A percentile compares a stretch with the other conserved stretches of the same genome.
These are phyloP conservation scores for Trissolcus basalis DNA, from an alignment of 1,140 invertebrate species.

Conservation along the genomic window DNA sequence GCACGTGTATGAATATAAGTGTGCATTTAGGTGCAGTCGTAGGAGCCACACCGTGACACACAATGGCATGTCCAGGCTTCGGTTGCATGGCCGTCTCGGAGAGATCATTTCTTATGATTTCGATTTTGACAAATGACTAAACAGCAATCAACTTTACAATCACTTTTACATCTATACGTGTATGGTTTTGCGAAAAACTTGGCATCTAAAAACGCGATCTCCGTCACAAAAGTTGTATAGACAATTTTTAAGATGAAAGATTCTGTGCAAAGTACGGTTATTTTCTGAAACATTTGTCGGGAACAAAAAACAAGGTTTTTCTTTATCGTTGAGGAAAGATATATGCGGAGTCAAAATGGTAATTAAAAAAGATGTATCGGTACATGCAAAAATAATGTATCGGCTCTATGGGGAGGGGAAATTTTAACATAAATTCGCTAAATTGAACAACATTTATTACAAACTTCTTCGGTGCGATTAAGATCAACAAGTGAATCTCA, in stretches of 20 bases:
- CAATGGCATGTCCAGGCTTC: conserved; percentile 22
- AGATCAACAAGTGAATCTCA: background rate
- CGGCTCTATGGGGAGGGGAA: no score
- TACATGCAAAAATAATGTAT: no score
- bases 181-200: background rate
- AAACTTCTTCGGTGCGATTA: background rate
- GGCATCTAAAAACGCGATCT: no score
- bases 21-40: conserved; percentile 22
- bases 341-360: no score
- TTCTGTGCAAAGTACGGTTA: no score
- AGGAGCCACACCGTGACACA: conserved; percentile 18
- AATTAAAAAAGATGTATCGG: no score
- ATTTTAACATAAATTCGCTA: background rate
- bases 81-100: conserved; percentile 22
- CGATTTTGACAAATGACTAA: conserved; percentile 49
- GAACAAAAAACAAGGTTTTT: no score
- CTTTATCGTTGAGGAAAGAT: no score
- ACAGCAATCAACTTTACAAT: conserved; percentile 8
- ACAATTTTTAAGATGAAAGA: no score
- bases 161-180: background rate
- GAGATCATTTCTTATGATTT: conserved; percentile 32
- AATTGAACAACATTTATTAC: background rate
- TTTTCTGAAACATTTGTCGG: no score
- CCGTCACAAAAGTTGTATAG: no score
- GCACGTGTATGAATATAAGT: conserved; percentile 17